These are phyloP conservation scores for Drosophila maculinotata DNA, from an alignment of 2,888 invertebrate genomes.

Conservation along the genomic window DNA sequence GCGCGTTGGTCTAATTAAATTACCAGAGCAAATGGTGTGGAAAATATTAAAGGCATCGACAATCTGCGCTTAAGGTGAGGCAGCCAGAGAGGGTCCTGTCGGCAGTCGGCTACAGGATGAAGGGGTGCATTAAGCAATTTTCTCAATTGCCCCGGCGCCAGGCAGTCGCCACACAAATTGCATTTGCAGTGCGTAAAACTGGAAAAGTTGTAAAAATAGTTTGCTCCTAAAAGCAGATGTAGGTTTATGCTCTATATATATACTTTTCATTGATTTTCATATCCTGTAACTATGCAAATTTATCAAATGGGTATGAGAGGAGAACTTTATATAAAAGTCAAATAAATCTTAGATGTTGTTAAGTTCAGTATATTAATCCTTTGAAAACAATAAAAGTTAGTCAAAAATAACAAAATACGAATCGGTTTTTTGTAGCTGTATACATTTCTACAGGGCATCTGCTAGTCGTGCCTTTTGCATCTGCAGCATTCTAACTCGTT, in stretches of 20 bases:
- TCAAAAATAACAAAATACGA: too few relatives aligned
- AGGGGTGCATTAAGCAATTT: slow-evolving; percentile 61
- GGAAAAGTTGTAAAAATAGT: slow-evolving; percentile 38
- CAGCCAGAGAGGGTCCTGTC: not conserved
- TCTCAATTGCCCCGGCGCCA: slow-evolving; percentile 52
- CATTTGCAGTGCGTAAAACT: slow-evolving; percentile 53
- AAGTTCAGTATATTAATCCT: too few relatives aligned
- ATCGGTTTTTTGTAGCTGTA: too few relatives aligned
- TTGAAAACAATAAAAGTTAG: too few relatives aligned
- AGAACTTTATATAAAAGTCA: too few relatives aligned
- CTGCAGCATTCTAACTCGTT: slow-evolving; percentile 6
- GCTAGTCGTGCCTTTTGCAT: not conserved
- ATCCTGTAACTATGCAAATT: slow-evolving; percentile 1
- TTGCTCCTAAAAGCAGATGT: slow-evolving; percentile 6
- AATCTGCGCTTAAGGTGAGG: slow-evolving; percentile 25
- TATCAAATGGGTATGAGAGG: too few relatives aligned
- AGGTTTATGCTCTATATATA: slow-evolving; percentile 13
- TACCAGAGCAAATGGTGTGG: slow-evolving; percentile 53
- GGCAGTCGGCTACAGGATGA: not conserved
- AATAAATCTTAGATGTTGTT: too few relatives aligned
- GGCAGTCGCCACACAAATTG: slow-evolving; percentile 63
- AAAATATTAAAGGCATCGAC: slow-evolving; percentile 38
- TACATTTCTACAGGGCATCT: slow-evolving; percentile 10
- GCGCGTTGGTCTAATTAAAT: slow-evolving; percentile 65
- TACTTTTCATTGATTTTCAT: slow-evolving; percentile 63